A percentile compares a stretch with the other conserved stretches of the same genome.
These are phyloP conservation scores for Ophion ventricosus DNA, from an alignment of 2,888 invertebrate genomes.

Conservation along the genomic window DNA sequence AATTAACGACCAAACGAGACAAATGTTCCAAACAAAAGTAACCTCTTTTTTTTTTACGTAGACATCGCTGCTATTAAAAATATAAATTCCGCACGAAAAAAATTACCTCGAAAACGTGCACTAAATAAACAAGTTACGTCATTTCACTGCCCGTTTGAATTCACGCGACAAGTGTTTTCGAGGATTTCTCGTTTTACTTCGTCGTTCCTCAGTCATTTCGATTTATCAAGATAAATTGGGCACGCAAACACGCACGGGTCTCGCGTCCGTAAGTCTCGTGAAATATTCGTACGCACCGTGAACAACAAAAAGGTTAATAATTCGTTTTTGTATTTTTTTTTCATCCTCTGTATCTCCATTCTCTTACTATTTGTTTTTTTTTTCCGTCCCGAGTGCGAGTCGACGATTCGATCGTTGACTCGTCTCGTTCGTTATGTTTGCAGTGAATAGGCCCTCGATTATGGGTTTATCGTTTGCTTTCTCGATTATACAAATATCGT, in stretches of 20 bases:
- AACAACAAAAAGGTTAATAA: constrained; percentile 49
- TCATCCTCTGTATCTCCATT: neutral
- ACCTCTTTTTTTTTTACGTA: too few relatives aligned
- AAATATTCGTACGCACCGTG: constrained; percentile 66
- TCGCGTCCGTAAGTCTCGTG: too few relatives aligned
- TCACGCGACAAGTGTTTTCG: too few relatives aligned
- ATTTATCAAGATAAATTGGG: neutral
- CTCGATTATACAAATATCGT: constrained; percentile 16
- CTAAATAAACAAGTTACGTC: too few relatives aligned
- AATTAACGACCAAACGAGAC: too few relatives aligned
- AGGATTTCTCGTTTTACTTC: too few relatives aligned
- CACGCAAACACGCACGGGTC: constrained; percentile 42
- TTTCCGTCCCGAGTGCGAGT: neutral
- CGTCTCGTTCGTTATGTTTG: constrained; percentile 41
- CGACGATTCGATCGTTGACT: constrained; percentile 32
- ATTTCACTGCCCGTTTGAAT: too few relatives aligned
- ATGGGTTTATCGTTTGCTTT: neutral
- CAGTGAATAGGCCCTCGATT: constrained; percentile 63
- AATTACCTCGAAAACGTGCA: too few relatives aligned
- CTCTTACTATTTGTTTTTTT: too few relatives aligned
- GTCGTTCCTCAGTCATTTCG: neutral
- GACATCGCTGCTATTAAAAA: too few relatives aligned
- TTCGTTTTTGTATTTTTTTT: constrained; percentile 5
- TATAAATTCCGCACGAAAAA: too few relatives aligned
- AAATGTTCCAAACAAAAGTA: too few relatives aligned